Base-by-base conservation (phyloP, 1,140 invertebrate genomes). In the Oreohelix idahoensis region DNA sequence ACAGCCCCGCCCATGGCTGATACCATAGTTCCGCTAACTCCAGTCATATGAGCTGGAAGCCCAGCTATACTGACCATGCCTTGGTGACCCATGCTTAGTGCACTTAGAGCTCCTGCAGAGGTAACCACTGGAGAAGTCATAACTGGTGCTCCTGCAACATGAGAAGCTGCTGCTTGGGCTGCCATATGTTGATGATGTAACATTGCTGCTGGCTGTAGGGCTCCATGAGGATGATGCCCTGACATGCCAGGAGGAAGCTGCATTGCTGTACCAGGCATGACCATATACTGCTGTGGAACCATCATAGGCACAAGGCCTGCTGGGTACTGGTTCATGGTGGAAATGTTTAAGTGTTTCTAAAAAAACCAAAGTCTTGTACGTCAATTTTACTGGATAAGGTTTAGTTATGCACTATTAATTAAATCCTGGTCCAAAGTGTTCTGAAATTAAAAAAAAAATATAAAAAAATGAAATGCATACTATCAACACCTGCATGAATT, bases 241-340 rank as follows among this genome's bases (percentile, higher is more conserved):
- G 85, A 79, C 29, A 81, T 73, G 32, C 83, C 84, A n/a, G 81
- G 81, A 29, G 84, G 82, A 45, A 85, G 63, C 23, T 82, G 84
- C 17, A 83, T 49, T 66, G n/a, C n/a, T n/a, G 63, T 23, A 51
- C 88, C 78, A 36, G 89, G 87, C 36, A 89, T 88, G 85, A 91
- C 88, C 90, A 90, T 90, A 81, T 89, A 90, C 78, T 88, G 89
- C 73, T 85, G 88, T 20, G 87, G 90, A 84, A 90, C 86, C 87
- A 91, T 88, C 89, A 91, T 90, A 17, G 90, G 90, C 42, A 91
- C 84, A 84, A 90, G 86, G n/a, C 89, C 90, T 35, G 80, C 70
- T 76, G 88, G 87, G 78, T 88, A 87, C 58, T 87, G 86, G 83
- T 88, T 88, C 87, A 88, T 88, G 29, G 63, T 66, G 23, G 32